Base-by-base conservation (phyloP, 2,888 invertebrate species). In the Sesia apiformis region DNA sequence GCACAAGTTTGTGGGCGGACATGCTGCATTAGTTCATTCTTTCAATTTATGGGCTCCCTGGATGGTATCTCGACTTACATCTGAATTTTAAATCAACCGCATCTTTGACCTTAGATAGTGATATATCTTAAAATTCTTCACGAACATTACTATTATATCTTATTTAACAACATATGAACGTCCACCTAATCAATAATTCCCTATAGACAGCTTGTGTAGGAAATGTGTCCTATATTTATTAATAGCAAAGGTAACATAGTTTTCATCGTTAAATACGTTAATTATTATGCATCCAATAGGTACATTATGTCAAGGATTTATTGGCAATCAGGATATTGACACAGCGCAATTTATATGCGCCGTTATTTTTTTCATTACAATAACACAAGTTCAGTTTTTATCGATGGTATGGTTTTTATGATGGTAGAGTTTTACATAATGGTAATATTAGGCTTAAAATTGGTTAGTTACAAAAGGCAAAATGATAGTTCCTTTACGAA, bases 21-120 rank as follows among this genome's bases (percentile, higher is more conserved):
- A 67, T 60, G 61, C 62, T 70, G 75, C 70, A 76, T 81, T 78
- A 76, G 66, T 74, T 69, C 70, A 78, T 75, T 78, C 69, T 70
- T 67, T 46, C 74, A 76, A 75, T 81, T 78, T 76, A 78, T 74
- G 59, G 60, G 23, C 58, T 63, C 55, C 63, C 64, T 64, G 60
- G 58, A 49, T 46, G 46, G n/a, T 8, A 8, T 46, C 46, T 46
- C 23, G 8, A 23, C 23, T 51, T 53, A 51, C 59, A 60, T 56
- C 56, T 56, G 53, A 62, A 61, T 61, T 60, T 57, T 57, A 54
- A 61, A 58, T 23, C 23, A 23, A 23, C 23, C 23, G 56, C 51
- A 55, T 40, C 40, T 56, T 56, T 53, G 52, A 55, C 49, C 52
- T 52, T 54, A 56, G 43, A 57, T 57, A 55, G 39, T 53, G 62